Evolutionary conservation across 2,113 vertebrate genomes (phyloP).

Genomic region (Aegithalos caudatus): DNA sequence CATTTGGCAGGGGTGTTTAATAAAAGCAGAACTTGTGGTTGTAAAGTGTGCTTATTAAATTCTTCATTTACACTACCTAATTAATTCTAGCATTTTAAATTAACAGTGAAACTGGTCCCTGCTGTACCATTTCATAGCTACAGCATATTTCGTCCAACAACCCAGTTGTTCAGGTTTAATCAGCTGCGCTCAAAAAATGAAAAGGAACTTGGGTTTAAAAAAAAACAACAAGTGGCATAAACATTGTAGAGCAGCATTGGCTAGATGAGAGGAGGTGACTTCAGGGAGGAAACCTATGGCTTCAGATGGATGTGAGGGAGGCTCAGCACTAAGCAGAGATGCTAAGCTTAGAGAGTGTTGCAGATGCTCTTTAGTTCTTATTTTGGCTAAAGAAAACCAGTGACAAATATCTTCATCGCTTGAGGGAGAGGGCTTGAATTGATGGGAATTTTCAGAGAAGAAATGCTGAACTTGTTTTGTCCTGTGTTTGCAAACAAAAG

Average conservation of each 20-base stretch:
- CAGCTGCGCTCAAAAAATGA: constrained; percentile 71
- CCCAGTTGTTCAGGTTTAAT: constrained; percentile 81
- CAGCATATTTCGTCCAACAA: constrained; percentile 77
- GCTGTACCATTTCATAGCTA: constrained; percentile 78
- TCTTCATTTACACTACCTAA: constrained; percentile 84
- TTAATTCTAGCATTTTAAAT: constrained; percentile 88
- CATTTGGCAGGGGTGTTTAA: constrained; percentile 75
- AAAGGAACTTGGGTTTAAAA: constrained; percentile 17
- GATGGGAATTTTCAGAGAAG: not conserved
- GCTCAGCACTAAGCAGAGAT: not conserved
- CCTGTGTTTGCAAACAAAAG: not conserved
- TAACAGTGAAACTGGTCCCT: constrained; percentile 85
- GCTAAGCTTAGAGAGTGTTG: not conserved
- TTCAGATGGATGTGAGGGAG: not conserved
- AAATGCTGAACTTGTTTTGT: not conserved
- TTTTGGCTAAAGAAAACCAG: not conserved
- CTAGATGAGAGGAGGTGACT: not conserved
- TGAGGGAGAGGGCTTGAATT: not conserved
- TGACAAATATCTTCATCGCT: not conserved
- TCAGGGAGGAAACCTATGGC: not conserved
- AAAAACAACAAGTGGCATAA: not conserved
- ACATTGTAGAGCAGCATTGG: not conserved
- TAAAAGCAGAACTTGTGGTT: constrained; percentile 81
- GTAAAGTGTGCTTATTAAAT: constrained; percentile 86
- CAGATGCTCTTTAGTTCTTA: not conserved